Conservation (phyloP, 2,888 invertebrate species). For the Xylota sylvarum region DNA sequence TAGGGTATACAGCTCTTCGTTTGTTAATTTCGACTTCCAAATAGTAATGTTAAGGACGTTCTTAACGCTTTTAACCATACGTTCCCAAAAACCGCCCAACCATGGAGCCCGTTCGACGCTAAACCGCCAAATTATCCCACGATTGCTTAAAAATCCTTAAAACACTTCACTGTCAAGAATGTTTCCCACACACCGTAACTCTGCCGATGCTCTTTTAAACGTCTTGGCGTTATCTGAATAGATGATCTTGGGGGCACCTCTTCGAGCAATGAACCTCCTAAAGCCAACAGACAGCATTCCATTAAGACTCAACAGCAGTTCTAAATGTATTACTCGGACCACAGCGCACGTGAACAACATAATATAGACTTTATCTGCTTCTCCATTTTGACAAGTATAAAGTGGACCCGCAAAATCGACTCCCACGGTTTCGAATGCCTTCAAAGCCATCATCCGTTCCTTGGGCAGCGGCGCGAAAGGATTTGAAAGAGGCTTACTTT, state of each 20-base stretch:
- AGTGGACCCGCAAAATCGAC: constrained; percentile 44
- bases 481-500: constrained; percentile 30
- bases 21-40: constrained; percentile 25
- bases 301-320: too few relatives aligned
- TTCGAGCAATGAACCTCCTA: not conserved
- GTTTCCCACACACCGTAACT: not conserved
- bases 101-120: constrained; percentile 63
- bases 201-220: not conserved
- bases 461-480: constrained; percentile 43
- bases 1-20: constrained; percentile 13
- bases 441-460: constrained; percentile 31
- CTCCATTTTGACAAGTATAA: constrained; percentile 5
- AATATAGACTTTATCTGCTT: constrained; percentile 33
- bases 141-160: constrained; percentile 10
- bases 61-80: too few relatives aligned
- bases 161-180: too few relatives aligned
- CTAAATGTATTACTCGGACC: too few relatives aligned
- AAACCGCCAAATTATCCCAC: constrained; percentile 56
- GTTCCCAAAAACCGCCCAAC: constrained; percentile 73
- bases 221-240: not conserved
- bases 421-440: constrained; percentile 37
- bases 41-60: constrained; percentile 62
- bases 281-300: too few relatives aligned
- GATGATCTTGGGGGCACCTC: not conserved
- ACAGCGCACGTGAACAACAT: constrained; percentile 53